Evolutionary conservation across 2,113 vertebrate species (phyloP), one percentile per base, ranked within the genome.

Genomic region (Phaetusa simplex): DNA sequence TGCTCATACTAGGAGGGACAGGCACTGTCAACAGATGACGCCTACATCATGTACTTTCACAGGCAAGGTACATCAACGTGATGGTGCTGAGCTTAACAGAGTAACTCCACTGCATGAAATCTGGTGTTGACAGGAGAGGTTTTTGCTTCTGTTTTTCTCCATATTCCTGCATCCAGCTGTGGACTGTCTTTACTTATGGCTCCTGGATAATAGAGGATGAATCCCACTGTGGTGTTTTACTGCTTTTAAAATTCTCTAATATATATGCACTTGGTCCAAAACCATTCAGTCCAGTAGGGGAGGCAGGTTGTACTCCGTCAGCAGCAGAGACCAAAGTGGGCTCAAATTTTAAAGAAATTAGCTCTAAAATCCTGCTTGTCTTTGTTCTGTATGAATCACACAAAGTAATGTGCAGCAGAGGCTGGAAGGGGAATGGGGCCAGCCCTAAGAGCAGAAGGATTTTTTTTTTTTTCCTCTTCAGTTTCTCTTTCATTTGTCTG

Each of bases 331-430:
- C 16, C 30, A 53, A 77, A 88, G 59, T 16, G 24, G 65, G 55
- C 32, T 96, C 72, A 72, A 30, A 85, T 82, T 92, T 79, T 84
- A 61, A 89, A 83, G 55, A 93, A 65, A 91, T 82, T 65, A 86
- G 43, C 69, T 88, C 45, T 36, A 70, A 82, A 84, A 62, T 72
- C 82, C 10, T 42, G 14, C 67, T 82, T 83, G 72, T 36, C 82
- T 83, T 76, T 86, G n/a, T 87, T 93, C 32, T 73, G 40, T 49
- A 26, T 53, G 74, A 90, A 40, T 91, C 82, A 74, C 62, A 45
- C 22, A 70, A 88, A 36, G n/a, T 53, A 95, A 84, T 21, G 8
- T 14, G 27, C 43, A 42, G 38, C 42, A 74, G 26, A 47, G 26
- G 69, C 9, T 38, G 42, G n/a, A 93, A 66, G n/a, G 15, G 36